Base-by-base conservation (phyloP, 2,888 invertebrate species). In the Tetramorium bicarinatum region DNA sequence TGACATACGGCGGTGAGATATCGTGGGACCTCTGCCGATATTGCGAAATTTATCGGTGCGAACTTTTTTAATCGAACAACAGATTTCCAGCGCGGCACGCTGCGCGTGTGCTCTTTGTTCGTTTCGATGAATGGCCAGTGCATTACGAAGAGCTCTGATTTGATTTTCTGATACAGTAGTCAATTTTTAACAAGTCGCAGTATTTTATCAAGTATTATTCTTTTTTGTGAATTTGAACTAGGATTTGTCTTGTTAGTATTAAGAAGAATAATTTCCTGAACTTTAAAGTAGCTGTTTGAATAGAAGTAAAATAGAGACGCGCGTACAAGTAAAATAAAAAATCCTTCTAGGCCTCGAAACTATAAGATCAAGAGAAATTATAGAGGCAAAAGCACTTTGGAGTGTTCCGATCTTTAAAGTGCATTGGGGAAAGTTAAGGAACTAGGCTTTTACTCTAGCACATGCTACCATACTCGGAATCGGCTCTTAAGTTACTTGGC, bases 51-150 rank as follows among this genome's bases (percentile, higher is more conserved):
- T 80, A 80, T 72, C 18, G 67, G 13, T 13, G 59, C 21, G 59
- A 71, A 80, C 38, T 80, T 80, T 80, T 80, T 80, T 80, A 61
- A 77, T 77, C 56, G 41, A 54, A 72, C 47, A 71, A 80, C 72
- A 72, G 79, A 80, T 72, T 61, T 0, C 47, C 47, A 59, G 34
- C 21, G n/a, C 44, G 21, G 25, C 49, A 52, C 18, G 52, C 38
- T 25, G 66, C 66, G 15, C 29, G 18, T 29, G 47, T 18, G 7
- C 25, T 67, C 29, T 71, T 59, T 15, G 47, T 80, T 64, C 18
- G 38, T 80, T 79, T 80, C 47, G 34, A 56, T 7, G 59, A 71
- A 71, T 71, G 11, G 13, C 21, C 38, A 72, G 47, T 44, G 21
- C 8, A 49, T 71, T 49, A 80, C 72, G 4, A 71, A 44, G 18